Conservation (phyloP, 92 coral and sea anemone species). For the Epizoanthus scotinus region DNA sequence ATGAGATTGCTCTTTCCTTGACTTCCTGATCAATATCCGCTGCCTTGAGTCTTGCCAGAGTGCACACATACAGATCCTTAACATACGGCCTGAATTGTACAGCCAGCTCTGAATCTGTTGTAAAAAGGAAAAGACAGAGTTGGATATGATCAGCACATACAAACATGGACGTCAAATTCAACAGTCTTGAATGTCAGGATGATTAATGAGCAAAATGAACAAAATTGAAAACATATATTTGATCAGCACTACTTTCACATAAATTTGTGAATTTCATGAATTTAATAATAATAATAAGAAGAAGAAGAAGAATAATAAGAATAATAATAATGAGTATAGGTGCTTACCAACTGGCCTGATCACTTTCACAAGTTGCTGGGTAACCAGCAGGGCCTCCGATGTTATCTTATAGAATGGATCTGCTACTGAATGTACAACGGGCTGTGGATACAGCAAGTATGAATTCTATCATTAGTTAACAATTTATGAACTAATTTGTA, state of each 20-base stretch:
- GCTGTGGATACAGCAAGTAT: slow-evolving; percentile 51
- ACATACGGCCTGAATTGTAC: slow-evolving; percentile 74
- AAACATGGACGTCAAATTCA: not conserved
- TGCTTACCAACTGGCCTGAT: slow-evolving; percentile 88
- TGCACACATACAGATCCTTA: slow-evolving; percentile 80
- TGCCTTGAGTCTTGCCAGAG: slow-evolving; percentile 89
- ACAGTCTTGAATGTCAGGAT: too few relatives aligned
- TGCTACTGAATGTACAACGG: slow-evolving; percentile 89
- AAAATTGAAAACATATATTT: too few relatives aligned
- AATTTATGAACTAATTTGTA: too few relatives aligned
- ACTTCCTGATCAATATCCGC: slow-evolving; percentile 99
- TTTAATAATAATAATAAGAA: too few relatives aligned
- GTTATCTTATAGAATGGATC: slow-evolving; percentile 98
- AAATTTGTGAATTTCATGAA: too few relatives aligned
- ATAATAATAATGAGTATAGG: too few relatives aligned
- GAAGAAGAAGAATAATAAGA: too few relatives aligned
- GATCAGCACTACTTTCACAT: too few relatives aligned
- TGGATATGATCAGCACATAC: not conserved
- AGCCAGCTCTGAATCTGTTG: slow-evolving; percentile 20
- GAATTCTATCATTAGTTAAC: too few relatives aligned
- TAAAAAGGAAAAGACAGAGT: too few relatives aligned
- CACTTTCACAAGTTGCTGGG: slow-evolving; percentile 96
- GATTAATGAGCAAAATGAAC: too few relatives aligned
- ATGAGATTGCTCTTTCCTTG: slow-evolving; percentile 96
- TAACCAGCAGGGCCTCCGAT: slow-evolving; percentile 92